These are phyloP conservation scores for Promerops cafer DNA, from an alignment of 2,113 vertebrate species.

Conservation along the genomic window DNA sequence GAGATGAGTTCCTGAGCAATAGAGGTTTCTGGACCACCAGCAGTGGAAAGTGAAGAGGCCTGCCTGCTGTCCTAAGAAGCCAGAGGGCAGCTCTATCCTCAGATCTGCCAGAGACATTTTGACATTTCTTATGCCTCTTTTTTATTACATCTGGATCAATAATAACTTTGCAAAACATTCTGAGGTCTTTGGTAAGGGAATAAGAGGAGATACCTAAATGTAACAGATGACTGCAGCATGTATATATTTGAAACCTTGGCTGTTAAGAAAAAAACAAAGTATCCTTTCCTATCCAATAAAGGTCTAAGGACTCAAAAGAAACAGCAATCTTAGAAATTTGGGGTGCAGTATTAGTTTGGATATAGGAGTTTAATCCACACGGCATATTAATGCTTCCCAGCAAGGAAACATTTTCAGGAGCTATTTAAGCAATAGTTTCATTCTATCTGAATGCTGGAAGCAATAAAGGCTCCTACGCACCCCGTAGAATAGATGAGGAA, in stretches of 20 bases:
- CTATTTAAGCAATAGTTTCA: slow-evolving; percentile 25
- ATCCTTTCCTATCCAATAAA: background rate
- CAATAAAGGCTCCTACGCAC: background rate
- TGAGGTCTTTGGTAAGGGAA: background rate
- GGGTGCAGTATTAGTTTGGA: background rate
- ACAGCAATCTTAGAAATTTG: background rate
- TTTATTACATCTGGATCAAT: background rate
- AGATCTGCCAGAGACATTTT: background rate
- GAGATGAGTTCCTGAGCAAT: background rate
- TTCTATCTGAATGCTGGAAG: slow-evolving; percentile 1
- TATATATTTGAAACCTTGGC: background rate
- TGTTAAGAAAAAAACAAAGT: background rate
- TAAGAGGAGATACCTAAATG: background rate
- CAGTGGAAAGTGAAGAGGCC: background rate
- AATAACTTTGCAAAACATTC: background rate
- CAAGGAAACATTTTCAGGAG: slow-evolving; percentile 26
- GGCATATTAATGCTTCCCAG: background rate
- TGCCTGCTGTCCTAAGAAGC: background rate
- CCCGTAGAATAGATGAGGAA: background rate
- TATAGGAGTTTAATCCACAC: background rate
- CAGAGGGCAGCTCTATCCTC: background rate
- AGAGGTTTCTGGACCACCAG: background rate
- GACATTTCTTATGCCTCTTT: background rate
- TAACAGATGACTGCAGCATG: background rate
- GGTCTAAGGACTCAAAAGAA: background rate